These are phyloP conservation scores for Tonatia bakeri DNA, from an alignment of 2,113 vertebrate genomes.

Conservation along the genomic window DNA sequence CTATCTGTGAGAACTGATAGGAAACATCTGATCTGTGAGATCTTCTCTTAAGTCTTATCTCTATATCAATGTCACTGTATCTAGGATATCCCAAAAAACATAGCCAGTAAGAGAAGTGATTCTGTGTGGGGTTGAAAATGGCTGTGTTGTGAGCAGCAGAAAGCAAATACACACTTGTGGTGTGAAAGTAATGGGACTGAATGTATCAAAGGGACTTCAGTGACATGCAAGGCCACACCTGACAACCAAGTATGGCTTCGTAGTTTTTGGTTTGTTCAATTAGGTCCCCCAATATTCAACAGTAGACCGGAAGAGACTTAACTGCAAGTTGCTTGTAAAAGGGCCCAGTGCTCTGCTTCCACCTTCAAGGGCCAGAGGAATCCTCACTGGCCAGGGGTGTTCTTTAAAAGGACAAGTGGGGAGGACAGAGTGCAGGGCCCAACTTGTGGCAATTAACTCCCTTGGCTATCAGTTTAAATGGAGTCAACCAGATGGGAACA, in stretches of 20 bases:
- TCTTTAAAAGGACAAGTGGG: not conserved
- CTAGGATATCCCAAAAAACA: not conserved
- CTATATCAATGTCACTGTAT: not conserved
- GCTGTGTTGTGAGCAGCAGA: not conserved
- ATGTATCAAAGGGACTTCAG: not conserved
- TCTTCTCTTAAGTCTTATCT: not conserved
- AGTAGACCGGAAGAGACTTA: not conserved
- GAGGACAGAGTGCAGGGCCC: not conserved
- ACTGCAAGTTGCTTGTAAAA: not conserved
- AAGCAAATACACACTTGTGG: not conserved
- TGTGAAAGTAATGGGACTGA: not conserved
- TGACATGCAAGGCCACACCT: too few relatives aligned
- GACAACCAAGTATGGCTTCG: not conserved
- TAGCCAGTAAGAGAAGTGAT: not conserved
- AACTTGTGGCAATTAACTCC: not conserved
- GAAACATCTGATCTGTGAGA: too few relatives aligned
- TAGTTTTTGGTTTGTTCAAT: not conserved
- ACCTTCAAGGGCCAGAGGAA: not conserved
- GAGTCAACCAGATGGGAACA: not conserved
- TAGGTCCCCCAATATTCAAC: not conserved
- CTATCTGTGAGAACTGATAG: not conserved
- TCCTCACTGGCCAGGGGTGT: not conserved
- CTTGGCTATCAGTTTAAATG: not conserved
- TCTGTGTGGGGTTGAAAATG: not conserved
- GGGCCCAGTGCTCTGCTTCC: not conserved